phyloP scores from a whole-genome alignment of 2,888 invertebrate species.

The Odontomyia ornata region DNA sequence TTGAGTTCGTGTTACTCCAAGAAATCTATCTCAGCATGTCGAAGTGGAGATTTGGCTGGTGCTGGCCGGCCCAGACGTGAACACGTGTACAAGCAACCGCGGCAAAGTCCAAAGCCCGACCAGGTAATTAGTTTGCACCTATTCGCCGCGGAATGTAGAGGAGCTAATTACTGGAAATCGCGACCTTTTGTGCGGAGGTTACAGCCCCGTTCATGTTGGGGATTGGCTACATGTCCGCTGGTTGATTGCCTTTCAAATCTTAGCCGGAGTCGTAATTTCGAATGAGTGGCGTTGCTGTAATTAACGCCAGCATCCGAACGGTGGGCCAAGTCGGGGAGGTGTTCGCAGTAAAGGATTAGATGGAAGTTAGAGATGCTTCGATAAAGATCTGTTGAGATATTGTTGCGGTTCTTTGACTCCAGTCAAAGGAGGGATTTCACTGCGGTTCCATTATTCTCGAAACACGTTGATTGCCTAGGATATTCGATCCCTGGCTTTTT shows the following conservation, averaged over 20 bases:
- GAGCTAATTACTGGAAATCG: constrained; percentile 36
- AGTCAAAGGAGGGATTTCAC: not conserved
- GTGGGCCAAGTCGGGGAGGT: too few species aligned
- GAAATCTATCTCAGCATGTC: constrained; percentile 9
- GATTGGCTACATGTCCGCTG: constrained; percentile 8
- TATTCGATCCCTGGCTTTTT: not conserved
- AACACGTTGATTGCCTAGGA: not conserved
- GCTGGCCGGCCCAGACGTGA: constrained; percentile 14
- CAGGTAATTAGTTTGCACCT: constrained; percentile 35
- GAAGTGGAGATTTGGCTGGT: not conserved
- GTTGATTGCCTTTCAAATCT: constrained; percentile 25
- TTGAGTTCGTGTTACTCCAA: not conserved
- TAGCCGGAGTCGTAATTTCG: constrained; percentile 6
- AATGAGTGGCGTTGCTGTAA: constrained; percentile 26
- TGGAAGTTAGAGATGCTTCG: not conserved
- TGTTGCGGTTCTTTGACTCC: not conserved
- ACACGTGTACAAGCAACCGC: constrained; percentile 30
- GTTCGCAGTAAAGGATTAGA: not conserved
- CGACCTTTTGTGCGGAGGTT: constrained; percentile 32
- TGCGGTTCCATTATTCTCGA: not conserved
- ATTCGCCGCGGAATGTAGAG: constrained; percentile 30
- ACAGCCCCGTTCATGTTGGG: not conserved
- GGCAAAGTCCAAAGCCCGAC: not conserved
- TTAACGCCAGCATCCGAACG: constrained; percentile 6
- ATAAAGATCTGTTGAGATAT: too few species aligned